These are phyloP conservation scores for Tetramorium alpestre DNA, from an alignment of 1,140 invertebrate species.

Conservation along the genomic window DNA sequence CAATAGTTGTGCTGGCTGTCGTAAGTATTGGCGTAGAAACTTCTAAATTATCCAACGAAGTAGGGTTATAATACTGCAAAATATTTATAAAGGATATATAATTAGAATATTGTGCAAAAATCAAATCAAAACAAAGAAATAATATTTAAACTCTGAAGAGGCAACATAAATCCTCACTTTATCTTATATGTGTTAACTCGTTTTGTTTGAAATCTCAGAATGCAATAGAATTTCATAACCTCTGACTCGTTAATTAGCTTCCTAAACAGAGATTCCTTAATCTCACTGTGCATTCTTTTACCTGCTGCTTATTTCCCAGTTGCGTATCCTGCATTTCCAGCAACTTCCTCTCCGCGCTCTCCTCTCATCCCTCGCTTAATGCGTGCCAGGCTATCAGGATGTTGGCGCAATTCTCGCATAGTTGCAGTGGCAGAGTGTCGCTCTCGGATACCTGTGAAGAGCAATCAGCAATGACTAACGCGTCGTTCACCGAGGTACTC, in stretches of 20 bases:
- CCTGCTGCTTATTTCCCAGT: slow-evolving; percentile 70
- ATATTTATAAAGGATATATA: background rate
- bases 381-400: slow-evolving; percentile 89
- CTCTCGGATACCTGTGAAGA: slow-evolving; percentile 84
- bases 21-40: background rate
- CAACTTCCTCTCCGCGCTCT: slow-evolving; percentile 86
- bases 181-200: background rate
- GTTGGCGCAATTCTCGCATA: slow-evolving; percentile 89
- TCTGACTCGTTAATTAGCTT: background rate
- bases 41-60: slow-evolving; percentile 26
- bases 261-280: background rate
- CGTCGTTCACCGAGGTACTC: background rate
- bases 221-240: background rate
- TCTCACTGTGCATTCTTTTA: slow-evolving; percentile 23
- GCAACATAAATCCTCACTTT: background rate
- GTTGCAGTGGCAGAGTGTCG: slow-evolving; percentile 87
- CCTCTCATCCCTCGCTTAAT: slow-evolving; percentile 86
- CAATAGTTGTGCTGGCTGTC: background rate
- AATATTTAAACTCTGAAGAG: background rate
- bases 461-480: background rate
- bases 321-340: slow-evolving; percentile 74
- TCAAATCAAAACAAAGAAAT: background rate
- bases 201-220: background rate
- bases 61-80: slow-evolving; percentile 16
- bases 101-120: background rate